phyloP scores from a whole-genome alignment of 1,140 invertebrate genomes.

The Drosophila parvula region DNA sequence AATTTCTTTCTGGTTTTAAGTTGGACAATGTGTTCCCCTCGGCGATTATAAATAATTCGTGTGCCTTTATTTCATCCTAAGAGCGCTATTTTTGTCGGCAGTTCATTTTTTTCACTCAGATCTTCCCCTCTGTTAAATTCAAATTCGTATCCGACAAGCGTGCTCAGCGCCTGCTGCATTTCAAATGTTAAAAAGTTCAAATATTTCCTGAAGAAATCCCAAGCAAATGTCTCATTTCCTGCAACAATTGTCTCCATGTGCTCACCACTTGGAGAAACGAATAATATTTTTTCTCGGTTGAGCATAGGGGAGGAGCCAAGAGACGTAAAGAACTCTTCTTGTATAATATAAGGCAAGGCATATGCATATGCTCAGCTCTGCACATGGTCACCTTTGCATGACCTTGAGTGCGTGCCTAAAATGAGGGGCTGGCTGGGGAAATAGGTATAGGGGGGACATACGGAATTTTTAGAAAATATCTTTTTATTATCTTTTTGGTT shows the following conservation, averaged over 20 bases:
- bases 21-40: conserved; percentile 1
- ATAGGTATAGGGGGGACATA: conserved; percentile 4
- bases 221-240: conserved; percentile 80
- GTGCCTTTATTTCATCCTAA: conserved; percentile 3
- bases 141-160: conserved; percentile 54
- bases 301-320: conserved; percentile 22
- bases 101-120: conserved; percentile 64
- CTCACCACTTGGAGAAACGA: conserved; percentile 60
- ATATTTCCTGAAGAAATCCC: conserved; percentile 60
- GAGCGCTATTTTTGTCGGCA: conserved; percentile 76
- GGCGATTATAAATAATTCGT: conserved; percentile 11
- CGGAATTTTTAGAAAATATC: conserved; percentile 4
- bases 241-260: conserved; percentile 76
- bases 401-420: conserved; percentile 70
- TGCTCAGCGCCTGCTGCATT: conserved; percentile 72
- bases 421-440: conserved; percentile 19
- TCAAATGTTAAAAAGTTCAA: conserved; percentile 82
- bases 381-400: conserved; percentile 77
- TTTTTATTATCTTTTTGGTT: conserved; percentile 51
- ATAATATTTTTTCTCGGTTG: conserved; percentile 51
- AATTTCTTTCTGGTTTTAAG: conserved; percentile 8
- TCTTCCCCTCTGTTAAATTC: conserved; percentile 5
- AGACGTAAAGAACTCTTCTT: conserved; percentile 15
- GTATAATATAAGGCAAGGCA: conserved; percentile 4
- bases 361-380: conserved; percentile 66